Evolutionary conservation across 2,888 invertebrate genomes (phyloP).

Genomic region (Himalopsyche japonica): DNA sequence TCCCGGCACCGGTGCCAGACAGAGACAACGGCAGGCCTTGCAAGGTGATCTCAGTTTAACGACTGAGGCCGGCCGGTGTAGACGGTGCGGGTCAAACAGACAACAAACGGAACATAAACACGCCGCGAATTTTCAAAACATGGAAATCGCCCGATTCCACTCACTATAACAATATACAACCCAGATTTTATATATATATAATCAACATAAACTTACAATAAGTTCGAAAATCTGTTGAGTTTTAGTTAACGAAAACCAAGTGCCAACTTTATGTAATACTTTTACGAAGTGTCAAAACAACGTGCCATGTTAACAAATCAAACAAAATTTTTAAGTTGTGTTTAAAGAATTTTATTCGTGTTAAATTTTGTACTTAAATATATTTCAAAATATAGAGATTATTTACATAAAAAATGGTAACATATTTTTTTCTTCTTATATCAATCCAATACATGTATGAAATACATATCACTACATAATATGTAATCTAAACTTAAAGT

Average conservation of each 20-base stretch:
- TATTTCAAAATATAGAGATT: too few relatives aligned
- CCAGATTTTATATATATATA: too few relatives aligned
- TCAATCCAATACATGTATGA: too few relatives aligned
- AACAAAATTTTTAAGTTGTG: background rate
- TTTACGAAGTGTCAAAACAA: background rate
- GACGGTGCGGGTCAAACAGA: constrained; percentile 23
- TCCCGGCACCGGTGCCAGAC: background rate
- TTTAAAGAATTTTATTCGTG: background rate
- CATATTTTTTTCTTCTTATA: too few relatives aligned
- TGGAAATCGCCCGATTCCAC: background rate
- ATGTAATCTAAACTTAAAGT: too few relatives aligned
- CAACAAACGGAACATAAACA: constrained; percentile 14
- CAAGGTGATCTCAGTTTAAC: constrained; percentile 40
- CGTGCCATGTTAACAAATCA: background rate
- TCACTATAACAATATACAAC: too few relatives aligned
- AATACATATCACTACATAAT: too few relatives aligned
- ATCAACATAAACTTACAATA: too few relatives aligned
- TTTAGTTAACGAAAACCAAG: background rate
- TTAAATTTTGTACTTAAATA: background rate
- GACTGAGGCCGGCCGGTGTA: constrained; percentile 35
- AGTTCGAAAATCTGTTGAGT: too few relatives aligned
- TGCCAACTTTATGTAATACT: background rate
- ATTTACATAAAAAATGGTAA: too few relatives aligned
- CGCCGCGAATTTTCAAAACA: constrained; percentile 9
- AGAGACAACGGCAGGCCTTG: constrained; percentile 35